A percentile compares a stretch with the other conserved stretches of the same genome.
These are phyloP conservation scores for Macaria liturata DNA, from an alignment of 2,888 invertebrate genomes.

Conservation along the genomic window DNA sequence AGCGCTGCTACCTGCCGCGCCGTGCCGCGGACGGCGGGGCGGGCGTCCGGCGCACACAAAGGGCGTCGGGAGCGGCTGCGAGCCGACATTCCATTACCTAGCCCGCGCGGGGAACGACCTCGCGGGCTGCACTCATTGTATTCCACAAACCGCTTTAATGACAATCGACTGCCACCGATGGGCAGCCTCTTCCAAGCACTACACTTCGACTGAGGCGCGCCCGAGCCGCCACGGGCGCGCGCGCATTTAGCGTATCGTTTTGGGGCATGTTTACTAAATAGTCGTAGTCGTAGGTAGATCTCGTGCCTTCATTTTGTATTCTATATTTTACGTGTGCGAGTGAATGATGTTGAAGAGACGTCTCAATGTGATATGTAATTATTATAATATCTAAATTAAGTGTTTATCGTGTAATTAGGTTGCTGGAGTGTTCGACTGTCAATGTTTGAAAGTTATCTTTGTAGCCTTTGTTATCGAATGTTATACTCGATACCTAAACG, in stretches of 20 bases:
- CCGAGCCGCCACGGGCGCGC: constrained; percentile 47
- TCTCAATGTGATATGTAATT: constrained; percentile 84
- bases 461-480: constrained; percentile 70
- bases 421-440: constrained; percentile 70
- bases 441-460: constrained; percentile 64
- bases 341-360: constrained; percentile 75
- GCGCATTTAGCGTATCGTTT: constrained; percentile 73
- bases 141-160: constrained; percentile 74
- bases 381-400: constrained; percentile 81
- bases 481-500: constrained; percentile 65
- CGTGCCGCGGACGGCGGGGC: constrained; percentile 43
- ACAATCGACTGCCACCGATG: constrained; percentile 52
- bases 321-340: constrained; percentile 74
- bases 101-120: constrained; percentile 74
- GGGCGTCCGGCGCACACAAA: constrained; percentile 49
- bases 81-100: constrained; percentile 76
- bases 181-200: constrained; percentile 58
- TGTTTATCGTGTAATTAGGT: constrained; percentile 74
- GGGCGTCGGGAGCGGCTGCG: constrained; percentile 68
- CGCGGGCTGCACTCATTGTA: constrained; percentile 69
- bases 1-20: constrained; percentile 52
- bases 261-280: constrained; percentile 69
- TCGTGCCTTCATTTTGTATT: constrained; percentile 80
- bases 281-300: constrained; percentile 78
- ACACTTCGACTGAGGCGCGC: constrained; percentile 70